Base-by-base conservation (phyloP, 2,888 invertebrate species). In the Amiota minor region DNA sequence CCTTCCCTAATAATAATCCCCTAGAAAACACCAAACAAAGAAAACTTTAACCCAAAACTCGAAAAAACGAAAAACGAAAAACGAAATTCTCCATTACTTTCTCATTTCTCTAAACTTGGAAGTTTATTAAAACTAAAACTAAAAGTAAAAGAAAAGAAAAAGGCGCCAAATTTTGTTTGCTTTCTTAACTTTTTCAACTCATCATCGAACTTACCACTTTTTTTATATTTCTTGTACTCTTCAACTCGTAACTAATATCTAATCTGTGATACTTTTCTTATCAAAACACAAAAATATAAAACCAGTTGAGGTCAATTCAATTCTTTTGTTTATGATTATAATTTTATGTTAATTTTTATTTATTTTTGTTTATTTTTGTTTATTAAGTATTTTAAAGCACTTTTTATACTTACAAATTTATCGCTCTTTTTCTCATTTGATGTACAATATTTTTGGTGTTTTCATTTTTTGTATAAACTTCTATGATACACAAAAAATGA, bases 81-180 rank as follows among this genome's bases (percentile, higher is more conserved):
- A 18, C 64, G 18, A 70, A 64, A 67, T 23, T 62, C 50, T 50
- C 6, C 23, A 35, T 72, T 20, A 55, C 53, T 72, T 73, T 70
- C 70, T 69, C 35, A 35, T 70, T 67, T 55, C 55, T 35, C 35
- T 35, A 23, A 76, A 82, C 86, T 85, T 80, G 79, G 83, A 85
- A 83, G 81, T 79, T 82, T 78, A 81, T 86, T 81, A 78, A 23
- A n/a, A n/a, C n/a, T 23, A 23, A 11, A n/a, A 16, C 16, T 53
- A 53, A 53, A 53, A 53, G 9, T n/a, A 53, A 53, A n/a, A 6
- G 10, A 10, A 14, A 53, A 53, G 16, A 53, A 53, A 16, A 16
- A 16, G 53, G 16, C 6, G 53, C 53, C 53, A 16, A 16, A 53
- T n/a, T 35, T 23, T 35, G 6, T 35, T 35, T 8, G 53, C 53